Percentiles rank a stretch among this genome's conserved stretches.
These are phyloP conservation scores for Gymnoscopelus braueri DNA, from an alignment of 2,797 vertebrate genomes.

Conservation along the genomic window DNA sequence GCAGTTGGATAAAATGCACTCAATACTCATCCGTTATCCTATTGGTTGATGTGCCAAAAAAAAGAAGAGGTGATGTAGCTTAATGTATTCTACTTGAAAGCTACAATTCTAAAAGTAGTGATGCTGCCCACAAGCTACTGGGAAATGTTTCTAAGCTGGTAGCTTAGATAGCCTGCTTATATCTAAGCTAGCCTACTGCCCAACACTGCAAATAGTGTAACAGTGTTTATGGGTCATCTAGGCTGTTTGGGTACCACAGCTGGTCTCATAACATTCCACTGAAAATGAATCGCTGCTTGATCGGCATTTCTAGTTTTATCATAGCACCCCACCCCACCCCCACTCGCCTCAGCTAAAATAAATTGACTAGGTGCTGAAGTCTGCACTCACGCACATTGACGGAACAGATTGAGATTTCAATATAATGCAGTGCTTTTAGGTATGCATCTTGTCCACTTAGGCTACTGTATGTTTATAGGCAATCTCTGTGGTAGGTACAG, in stretches of 20 bases:
- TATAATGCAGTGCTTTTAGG: too few relatives aligned
- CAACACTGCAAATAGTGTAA: slow-evolving; percentile 4
- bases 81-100: too few relatives aligned
- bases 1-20: too few relatives aligned
- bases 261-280: slow-evolving; percentile 1
- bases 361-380: slow-evolving; percentile 19
- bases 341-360: slow-evolving; percentile 3
- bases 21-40: too few relatives aligned
- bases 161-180: too few relatives aligned
- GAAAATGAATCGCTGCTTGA: slow-evolving; percentile 39
- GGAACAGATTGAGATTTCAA: slow-evolving; percentile 15
- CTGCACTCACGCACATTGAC: neutral
- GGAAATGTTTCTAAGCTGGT: neutral
- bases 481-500: neutral
- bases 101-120: too few relatives aligned
- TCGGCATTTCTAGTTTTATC: slow-evolving; percentile 23
- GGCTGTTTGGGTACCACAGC: slow-evolving; percentile 46
- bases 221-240: slow-evolving; percentile 34
- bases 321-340: neutral
- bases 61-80: too few relatives aligned
- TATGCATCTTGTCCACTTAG: neutral
- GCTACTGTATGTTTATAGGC: neutral
- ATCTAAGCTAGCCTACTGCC: neutral
- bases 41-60: too few relatives aligned
- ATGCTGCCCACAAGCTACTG: too few relatives aligned